These are phyloP conservation scores for Danaus melanippus DNA, from an alignment of 1,140 invertebrate genomes.

Conservation along the genomic window DNA sequence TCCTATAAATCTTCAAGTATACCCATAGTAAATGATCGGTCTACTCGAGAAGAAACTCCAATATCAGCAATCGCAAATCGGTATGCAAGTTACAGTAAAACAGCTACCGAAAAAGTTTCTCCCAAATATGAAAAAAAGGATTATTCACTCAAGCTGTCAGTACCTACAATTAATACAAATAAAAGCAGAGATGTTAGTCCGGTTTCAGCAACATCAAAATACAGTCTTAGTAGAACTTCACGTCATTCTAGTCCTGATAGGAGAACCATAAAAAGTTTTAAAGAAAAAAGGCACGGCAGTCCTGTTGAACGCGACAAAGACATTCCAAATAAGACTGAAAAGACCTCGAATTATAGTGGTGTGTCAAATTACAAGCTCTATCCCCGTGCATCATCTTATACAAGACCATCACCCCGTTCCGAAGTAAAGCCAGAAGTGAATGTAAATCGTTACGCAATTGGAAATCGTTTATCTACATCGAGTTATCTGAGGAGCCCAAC, in stretches of 20 bases:
- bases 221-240: constrained; percentile 44
- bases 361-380: constrained; percentile 67
- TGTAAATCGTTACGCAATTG: constrained; percentile 55
- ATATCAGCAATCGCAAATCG: constrained; percentile 54
- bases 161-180: constrained; percentile 35
- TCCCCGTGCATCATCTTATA: constrained; percentile 54
- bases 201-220: constrained; percentile 53
- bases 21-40: constrained; percentile 47
- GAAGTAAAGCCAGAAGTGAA: constrained; percentile 51
- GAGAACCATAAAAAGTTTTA: constrained; percentile 43
- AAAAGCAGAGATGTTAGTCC: constrained; percentile 59
- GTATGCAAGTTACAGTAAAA: constrained; percentile 46
- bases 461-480: constrained; percentile 50
- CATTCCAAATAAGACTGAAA: constrained; percentile 70
- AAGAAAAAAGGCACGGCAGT: constrained; percentile 56
- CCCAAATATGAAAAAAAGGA: constrained; percentile 60
- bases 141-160: constrained; percentile 38
- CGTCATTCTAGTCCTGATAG: constrained; percentile 54
- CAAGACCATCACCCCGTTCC: constrained; percentile 46
- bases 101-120: constrained; percentile 30
- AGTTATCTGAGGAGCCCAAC: constrained; percentile 54
- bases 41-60: constrained; percentile 47
- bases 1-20: constrained; percentile 59
- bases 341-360: constrained; percentile 58
- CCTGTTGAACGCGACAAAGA: constrained; percentile 63